A percentile compares a stretch with the other conserved stretches of the same genome.
Conservation (phyloP, 2,113 vertebrate genomes). For the Picathartes gymnocephalus region DNA sequence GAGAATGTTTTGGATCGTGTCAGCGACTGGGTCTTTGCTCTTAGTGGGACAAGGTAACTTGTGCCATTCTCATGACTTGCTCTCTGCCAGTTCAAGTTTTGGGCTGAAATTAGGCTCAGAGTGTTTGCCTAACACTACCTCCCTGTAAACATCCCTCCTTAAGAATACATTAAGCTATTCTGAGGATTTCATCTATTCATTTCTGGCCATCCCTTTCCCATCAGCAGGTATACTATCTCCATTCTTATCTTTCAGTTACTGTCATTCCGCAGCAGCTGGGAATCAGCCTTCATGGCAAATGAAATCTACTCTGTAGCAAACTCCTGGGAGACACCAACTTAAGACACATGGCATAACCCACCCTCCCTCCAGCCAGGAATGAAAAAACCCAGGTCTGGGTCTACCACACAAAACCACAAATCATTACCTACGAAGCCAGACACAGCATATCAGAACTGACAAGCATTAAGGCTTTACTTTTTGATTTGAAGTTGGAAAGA, state of each 20-base stretch:
- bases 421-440: background rate
- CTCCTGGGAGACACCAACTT: background rate
- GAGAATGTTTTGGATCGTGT: background rate
- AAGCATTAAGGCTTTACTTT: background rate
- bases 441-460: background rate
- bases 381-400: background rate
- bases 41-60: background rate
- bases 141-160: background rate
- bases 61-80: background rate
- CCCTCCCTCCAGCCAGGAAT: background rate
- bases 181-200: background rate
- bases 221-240: background rate
- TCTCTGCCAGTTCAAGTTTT: background rate
- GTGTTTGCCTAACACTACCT: background rate
- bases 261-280: slow-evolving; percentile 19
- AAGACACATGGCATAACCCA: background rate
- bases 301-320: background rate
- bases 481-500: background rate
- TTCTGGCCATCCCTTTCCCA: slow-evolving; percentile 4
- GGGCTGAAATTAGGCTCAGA: background rate
- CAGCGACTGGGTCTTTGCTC: background rate
- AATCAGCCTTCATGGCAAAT: background rate
- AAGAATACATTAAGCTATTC: slow-evolving; percentile 1
- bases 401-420: background rate
- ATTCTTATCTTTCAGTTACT: slow-evolving; percentile 45